Base-by-base conservation (phyloP, 2,888 invertebrate genomes). In the Nezara viridula region DNA sequence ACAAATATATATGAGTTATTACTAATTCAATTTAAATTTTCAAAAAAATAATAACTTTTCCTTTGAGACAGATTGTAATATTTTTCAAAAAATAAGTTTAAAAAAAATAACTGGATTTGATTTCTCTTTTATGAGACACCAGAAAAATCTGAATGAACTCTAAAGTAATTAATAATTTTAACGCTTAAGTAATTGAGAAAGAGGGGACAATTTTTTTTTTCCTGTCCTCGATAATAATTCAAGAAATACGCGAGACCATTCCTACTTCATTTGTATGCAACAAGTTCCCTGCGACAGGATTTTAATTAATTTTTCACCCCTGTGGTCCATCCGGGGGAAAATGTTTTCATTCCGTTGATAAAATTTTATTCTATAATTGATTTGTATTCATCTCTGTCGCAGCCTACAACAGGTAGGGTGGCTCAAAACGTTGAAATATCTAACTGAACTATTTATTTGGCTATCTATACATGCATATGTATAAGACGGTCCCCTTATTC, bases 211-310 rank as follows among this genome's bases (percentile, higher is more conserved):
- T 37, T 77, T 77, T 40, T 40, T 77, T 77, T 40, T 24, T 44
- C 10, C 77, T n/a, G 40, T 21, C 40, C 32, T 6, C 40, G 37
- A 40, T 40, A 24, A 77, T 40, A 40, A 77, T 77, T 77, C 24
- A 77, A 77, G 77, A 40, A 77, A 77, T 77, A 77, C 37, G 32
- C 40, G 21, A 40, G 77, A 21, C 40, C 40, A 37, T 77, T 77
- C 77, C 40, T 40, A 77, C 77, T 77, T 77, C 77, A 77, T 77
- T 77, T 77, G 40, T 77, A 77, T 77, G 77, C 77, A 77, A 77
- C 77, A 77, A 77, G 77, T 77, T 77, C 24, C 77, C 21, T 37
- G 5, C 24, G 77, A 77, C 77, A 77, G 77, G 40, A 40, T 77
- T 77, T 77, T 77, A 40, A 77, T 40, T 77, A 40, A 77, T 40